A percentile compares a stretch with the other conserved stretches of the same genome.
Evolutionary conservation across 1,140 invertebrate genomes (phyloP).

Genomic region (Bombus balteatus): DNA sequence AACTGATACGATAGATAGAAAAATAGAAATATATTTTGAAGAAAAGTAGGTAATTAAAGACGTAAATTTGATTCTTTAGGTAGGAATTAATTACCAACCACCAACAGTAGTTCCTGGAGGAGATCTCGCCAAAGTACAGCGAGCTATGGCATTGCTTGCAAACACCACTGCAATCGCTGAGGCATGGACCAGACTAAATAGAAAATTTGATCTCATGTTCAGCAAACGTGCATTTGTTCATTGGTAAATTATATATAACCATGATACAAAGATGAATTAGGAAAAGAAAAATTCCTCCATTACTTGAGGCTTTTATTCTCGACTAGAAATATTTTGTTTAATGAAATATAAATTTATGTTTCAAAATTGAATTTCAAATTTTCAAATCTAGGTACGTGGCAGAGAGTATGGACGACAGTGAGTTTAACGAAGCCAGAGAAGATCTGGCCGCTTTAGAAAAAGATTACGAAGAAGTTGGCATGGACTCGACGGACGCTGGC

Average conservation of each 20-base stretch:
- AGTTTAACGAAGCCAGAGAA: slow-evolving; percentile 89
- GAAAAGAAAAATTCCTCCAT: too few species aligned
- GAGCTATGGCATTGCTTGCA: slow-evolving; percentile 93
- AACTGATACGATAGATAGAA: too few species aligned
- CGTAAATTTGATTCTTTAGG: slow-evolving; percentile 61
- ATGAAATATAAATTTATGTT: neutral
- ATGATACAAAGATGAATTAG: neutral
- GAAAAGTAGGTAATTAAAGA: too few species aligned
- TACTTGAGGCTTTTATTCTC: too few species aligned
- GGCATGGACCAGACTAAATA: slow-evolving; percentile 89
- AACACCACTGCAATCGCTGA: slow-evolving; percentile 95
- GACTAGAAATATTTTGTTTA: neutral
- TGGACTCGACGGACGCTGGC: slow-evolving; percentile 73
- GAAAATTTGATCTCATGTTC: slow-evolving; percentile 86
- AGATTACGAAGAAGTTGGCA: slow-evolving; percentile 79
- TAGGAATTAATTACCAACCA: slow-evolving; percentile 92
- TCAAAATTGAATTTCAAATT: too few species aligned
- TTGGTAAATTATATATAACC: slow-evolving; percentile 76
- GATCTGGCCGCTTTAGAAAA: slow-evolving; percentile 85
- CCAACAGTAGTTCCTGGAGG: slow-evolving; percentile 91
- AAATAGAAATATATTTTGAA: neutral
- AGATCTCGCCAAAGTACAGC: slow-evolving; percentile 92
- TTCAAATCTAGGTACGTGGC: slow-evolving; percentile 83
- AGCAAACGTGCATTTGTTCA: slow-evolving; percentile 85
- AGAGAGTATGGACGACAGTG: slow-evolving; percentile 89